Percentiles rank a stretch among this genome's conserved stretches.
phyloP scores from a whole-genome alignment of 2,113 vertebrate species.

The Prunella fulvescens region DNA sequence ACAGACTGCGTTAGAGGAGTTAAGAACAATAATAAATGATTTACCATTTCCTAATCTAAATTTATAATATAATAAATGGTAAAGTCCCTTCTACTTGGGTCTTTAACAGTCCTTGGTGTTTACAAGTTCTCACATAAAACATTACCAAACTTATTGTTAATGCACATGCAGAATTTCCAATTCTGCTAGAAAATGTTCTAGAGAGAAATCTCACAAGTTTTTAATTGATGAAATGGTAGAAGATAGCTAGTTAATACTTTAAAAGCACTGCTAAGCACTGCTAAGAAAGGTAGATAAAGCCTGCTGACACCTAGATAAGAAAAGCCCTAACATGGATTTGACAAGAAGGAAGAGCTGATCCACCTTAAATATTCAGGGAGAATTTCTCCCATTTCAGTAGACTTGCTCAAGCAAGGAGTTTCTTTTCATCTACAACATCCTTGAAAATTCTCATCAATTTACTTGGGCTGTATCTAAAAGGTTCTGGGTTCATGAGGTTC shows the following conservation, averaged over 20 bases:
- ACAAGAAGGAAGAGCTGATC: background rate
- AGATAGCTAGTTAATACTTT: background rate
- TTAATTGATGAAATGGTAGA: background rate
- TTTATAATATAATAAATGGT: background rate
- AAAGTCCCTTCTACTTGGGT: background rate
- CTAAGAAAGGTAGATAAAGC: background rate
- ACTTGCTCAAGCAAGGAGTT: background rate
- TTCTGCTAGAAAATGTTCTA: background rate
- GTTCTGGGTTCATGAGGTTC: background rate
- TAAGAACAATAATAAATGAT: background rate
- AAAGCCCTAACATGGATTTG: background rate
- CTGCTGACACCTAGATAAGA: background rate
- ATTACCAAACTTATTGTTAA: background rate
- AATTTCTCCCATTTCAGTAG: background rate
- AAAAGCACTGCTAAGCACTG: background rate
- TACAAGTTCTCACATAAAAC: background rate
- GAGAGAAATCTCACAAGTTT: background rate
- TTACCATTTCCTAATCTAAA: background rate
- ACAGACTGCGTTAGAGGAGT: background rate
- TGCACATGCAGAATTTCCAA: background rate
- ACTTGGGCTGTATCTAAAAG: background rate
- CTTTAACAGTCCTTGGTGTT: background rate
- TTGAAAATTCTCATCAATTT: background rate
- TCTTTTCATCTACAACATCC: background rate
- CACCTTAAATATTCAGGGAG: background rate